Evolutionary conservation across 2,113 vertebrate genomes (phyloP).

Genomic region (Colius striatus): DNA sequence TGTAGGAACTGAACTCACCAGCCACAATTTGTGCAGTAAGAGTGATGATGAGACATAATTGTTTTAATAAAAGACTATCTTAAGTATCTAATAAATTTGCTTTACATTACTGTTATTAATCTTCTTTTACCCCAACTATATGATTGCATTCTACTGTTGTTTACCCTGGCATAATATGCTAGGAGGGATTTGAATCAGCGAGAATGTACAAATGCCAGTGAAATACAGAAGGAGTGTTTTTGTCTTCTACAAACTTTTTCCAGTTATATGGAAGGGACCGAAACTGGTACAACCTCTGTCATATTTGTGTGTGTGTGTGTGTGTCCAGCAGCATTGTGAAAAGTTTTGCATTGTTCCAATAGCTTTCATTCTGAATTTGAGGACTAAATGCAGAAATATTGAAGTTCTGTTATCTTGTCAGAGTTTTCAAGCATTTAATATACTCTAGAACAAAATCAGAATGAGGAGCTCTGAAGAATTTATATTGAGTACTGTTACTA

Average conservation of each 20-base stretch:
- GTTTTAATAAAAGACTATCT: background rate
- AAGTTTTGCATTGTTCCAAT: background rate
- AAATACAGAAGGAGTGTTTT: background rate
- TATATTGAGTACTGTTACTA: background rate
- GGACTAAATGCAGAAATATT: background rate
- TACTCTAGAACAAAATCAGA: background rate
- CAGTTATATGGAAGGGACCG: background rate
- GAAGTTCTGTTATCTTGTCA: background rate
- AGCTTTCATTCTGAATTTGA: background rate
- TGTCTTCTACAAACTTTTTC: background rate
- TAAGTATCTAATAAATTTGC: background rate
- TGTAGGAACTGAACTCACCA: background rate
- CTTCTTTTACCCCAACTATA: background rate
- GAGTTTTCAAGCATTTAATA: background rate
- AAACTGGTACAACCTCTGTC: background rate
- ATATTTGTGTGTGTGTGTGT: background rate
- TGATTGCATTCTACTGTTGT: background rate
- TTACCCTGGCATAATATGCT: background rate
- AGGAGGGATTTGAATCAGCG: slow-evolving; percentile 8
- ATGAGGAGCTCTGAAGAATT: background rate
- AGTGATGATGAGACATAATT: background rate
- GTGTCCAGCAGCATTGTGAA: background rate
- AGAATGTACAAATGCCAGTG: background rate
- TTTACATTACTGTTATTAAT: background rate
- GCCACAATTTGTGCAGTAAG: background rate